phyloP scores from a whole-genome alignment of 2,888 invertebrate genomes.

The Aspidiotus rigidus region DNA sequence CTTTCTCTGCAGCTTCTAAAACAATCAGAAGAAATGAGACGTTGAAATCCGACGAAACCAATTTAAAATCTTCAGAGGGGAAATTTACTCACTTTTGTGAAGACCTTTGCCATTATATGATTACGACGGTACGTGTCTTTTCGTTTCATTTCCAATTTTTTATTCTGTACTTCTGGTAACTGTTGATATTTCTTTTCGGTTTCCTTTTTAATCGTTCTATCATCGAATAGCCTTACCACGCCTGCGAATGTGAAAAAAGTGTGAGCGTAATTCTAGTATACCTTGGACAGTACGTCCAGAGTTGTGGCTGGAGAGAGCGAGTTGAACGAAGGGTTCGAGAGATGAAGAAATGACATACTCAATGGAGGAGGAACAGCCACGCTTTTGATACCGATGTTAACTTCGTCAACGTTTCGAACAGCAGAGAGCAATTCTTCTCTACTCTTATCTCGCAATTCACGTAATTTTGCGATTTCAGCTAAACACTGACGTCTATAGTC shows the following conservation, averaged over 20 bases:
- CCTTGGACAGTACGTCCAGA: too few species aligned
- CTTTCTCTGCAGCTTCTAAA: conserved; percentile 59
- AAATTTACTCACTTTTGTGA: conserved; percentile 55
- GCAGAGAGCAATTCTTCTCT: conserved; percentile 44
- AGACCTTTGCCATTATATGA: conserved; percentile 63
- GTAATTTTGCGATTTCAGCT: conserved; percentile 45
- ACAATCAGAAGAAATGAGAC: conserved; percentile 38
- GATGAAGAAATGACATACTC: conserved; percentile 41
- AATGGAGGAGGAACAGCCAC: conserved; percentile 44
- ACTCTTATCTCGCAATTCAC: conserved; percentile 41
- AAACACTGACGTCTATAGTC: conserved; percentile 49
- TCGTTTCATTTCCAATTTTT: conserved; percentile 52
- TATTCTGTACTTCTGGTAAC: conserved; percentile 61
- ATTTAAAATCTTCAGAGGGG: background rate
- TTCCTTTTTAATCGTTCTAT: conserved; percentile 53
- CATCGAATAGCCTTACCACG: conserved; percentile 47
- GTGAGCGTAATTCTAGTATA: background rate
- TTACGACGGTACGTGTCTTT: conserved; percentile 57
- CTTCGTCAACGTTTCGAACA: conserved; percentile 39
- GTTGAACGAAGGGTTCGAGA: too few species aligned
- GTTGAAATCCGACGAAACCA: conserved; percentile 5
- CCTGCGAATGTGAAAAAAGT: conserved; percentile 40
- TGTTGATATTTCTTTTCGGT: conserved; percentile 57
- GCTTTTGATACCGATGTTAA: conserved; percentile 36
- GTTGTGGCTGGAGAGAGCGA: background rate